Evolutionary conservation across 2,888 invertebrate species (phyloP).

Genomic region (Sclerodermus sp.): DNA sequence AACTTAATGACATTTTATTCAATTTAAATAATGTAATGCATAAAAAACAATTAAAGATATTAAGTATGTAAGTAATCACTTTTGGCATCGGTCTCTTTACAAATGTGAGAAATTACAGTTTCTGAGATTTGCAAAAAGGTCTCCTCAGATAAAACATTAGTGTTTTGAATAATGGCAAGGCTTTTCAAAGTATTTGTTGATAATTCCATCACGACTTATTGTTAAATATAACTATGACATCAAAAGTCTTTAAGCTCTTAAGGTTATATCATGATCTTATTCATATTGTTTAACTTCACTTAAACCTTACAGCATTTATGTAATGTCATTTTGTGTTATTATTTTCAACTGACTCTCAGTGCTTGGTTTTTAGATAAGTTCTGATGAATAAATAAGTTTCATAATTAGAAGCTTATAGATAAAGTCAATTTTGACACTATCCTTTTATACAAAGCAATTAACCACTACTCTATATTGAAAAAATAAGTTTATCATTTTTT

Average conservation of each 20-base stretch:
- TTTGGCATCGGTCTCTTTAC: conserved; percentile 31
- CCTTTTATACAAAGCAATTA: too few species aligned
- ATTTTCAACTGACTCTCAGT: too few species aligned
- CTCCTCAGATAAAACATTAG: conserved; percentile 37
- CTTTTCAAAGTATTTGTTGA: conserved; percentile 32
- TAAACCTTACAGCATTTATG: background rate
- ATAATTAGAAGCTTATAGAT: too few species aligned
- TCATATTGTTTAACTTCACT: background rate
- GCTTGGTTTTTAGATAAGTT: too few species aligned
- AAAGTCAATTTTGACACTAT: too few species aligned
- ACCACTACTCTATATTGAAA: background rate
- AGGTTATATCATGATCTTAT: background rate
- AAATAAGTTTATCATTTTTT: background rate
- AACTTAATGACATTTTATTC: background rate
- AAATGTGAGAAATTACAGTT: conserved; percentile 26
- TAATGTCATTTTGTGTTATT: too few species aligned
- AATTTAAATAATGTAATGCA: too few species aligned
- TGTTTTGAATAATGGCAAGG: conserved; percentile 30
- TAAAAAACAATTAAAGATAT: background rate
- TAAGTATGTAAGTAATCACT: conserved; percentile 28
- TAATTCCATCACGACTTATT: conserved; percentile 35
- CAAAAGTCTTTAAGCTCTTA: background rate
- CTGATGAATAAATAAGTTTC: too few species aligned
- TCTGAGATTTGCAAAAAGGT: conserved; percentile 38
- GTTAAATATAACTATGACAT: too few species aligned